A percentile compares a stretch with the other conserved stretches of the same genome.
phyloP scores from a whole-genome alignment of 92 coral and sea anemone genomes.

The Bergia puertoricense region DNA sequence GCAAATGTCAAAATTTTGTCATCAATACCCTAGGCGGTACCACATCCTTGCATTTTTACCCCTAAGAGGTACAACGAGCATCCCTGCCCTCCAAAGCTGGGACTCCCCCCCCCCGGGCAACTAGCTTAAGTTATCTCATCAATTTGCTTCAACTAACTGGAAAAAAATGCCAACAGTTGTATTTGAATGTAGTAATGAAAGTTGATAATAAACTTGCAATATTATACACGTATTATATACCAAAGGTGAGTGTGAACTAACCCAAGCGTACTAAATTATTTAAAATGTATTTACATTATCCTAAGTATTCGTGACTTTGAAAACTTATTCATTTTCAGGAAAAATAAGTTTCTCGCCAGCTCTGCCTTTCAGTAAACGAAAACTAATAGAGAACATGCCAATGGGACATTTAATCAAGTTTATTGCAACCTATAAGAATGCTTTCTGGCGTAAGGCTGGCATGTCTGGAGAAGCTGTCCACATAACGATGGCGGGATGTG shows the following conservation, averaged over 20 bases:
- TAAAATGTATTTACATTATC: not conserved
- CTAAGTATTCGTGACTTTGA: not conserved
- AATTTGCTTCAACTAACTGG: not conserved
- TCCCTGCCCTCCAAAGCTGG: too few species aligned
- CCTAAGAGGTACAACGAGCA: too few species aligned
- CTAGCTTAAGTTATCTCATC: not conserved
- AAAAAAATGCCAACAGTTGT: not conserved
- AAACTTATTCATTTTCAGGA: slow-evolving; percentile 40
- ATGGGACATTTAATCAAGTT: slow-evolving; percentile 87
- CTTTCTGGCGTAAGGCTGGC: slow-evolving; percentile 95
- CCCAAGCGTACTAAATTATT: not conserved
- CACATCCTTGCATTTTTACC: too few species aligned
- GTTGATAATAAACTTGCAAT: too few species aligned
- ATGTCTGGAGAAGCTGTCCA: slow-evolving; percentile 86
- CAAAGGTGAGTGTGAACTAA: not conserved
- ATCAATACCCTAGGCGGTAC: too few species aligned
- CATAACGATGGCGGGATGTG: slow-evolving; percentile 58
- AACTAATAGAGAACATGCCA: slow-evolving; percentile 70
- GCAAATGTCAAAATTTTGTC: too few species aligned
- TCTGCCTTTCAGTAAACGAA: slow-evolving; percentile 79
- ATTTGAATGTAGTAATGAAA: not conserved
- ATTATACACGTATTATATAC: too few species aligned
- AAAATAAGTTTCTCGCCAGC: slow-evolving; percentile 77
- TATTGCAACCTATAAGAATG: slow-evolving; percentile 77
- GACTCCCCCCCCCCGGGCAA: too few species aligned